Evolutionary conservation across 2,797 vertebrate species (phyloP).

Genomic region (Lepus townsendii): DNA sequence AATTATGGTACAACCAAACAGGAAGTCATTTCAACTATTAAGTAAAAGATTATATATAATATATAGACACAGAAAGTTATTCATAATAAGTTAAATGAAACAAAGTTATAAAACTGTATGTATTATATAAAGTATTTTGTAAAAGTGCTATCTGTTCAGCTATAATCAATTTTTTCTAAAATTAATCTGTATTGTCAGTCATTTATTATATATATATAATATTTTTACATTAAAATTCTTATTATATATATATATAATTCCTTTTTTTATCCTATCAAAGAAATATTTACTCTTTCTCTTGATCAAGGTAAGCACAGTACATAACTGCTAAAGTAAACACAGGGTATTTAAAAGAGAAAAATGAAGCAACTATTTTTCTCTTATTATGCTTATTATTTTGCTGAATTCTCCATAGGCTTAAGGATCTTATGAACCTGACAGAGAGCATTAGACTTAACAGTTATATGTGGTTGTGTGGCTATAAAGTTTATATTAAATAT

Average conservation of each 20-base stretch:
- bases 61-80: no score
- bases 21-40: no score
- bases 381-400: neutral
- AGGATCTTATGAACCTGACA: neutral
- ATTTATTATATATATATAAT: neutral
- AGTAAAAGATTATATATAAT: no score
- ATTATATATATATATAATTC: no score
- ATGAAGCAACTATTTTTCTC: neutral
- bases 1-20: no score
- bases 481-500: neutral
- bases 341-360: conserved; percentile 17
- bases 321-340: neutral
- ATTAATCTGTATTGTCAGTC: neutral
- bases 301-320: neutral
- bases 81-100: no score
- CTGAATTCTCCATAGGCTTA: neutral
- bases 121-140: no score
- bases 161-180: neutral
- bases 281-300: conserved; percentile 2
- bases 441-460: neutral
- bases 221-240: no score
- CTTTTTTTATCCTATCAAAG: neutral
- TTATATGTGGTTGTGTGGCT: neutral
- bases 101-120: no score
- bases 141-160: no score